A percentile compares a stretch with the other conserved stretches of the same genome.
Conservation (phyloP, 2,113 vertebrate species). For the Apodemus speciosus region DNA sequence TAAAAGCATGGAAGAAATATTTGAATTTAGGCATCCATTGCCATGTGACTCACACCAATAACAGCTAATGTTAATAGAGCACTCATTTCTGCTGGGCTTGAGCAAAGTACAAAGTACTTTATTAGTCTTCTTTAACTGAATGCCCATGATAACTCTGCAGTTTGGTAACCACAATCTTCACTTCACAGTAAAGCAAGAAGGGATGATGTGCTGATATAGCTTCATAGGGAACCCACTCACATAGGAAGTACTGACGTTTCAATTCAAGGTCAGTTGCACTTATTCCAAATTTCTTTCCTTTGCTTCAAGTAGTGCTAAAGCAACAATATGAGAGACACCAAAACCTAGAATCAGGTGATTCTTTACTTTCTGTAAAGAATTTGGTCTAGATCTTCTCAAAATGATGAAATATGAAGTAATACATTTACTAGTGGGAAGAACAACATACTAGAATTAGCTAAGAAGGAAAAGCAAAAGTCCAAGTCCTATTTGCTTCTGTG, state of each 20-base stretch:
- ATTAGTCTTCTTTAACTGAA: constrained; percentile 6
- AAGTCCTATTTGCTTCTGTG: not conserved
- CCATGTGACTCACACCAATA: constrained; percentile 1
- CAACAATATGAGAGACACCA: not conserved
- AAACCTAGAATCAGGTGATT: not conserved
- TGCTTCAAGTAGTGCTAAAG: not conserved
- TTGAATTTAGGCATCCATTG: constrained; percentile 30
- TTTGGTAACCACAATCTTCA: not conserved
- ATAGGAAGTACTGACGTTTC: not conserved
- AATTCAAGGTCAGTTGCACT: not conserved
- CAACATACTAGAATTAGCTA: not conserved
- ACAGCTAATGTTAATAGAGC: not conserved
- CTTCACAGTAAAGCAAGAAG: not conserved
- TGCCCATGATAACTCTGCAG: not conserved
- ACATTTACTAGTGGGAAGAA: constrained; percentile 12
- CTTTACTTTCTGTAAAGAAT: constrained; percentile 18
- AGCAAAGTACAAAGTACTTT: constrained; percentile 25
- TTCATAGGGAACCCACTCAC: not conserved
- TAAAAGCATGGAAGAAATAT: constrained; percentile 10
- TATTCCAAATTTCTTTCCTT: not conserved
- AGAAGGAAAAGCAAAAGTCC: not conserved
- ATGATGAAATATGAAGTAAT: not conserved
- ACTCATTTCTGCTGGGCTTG: not conserved
- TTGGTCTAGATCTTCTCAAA: not conserved
- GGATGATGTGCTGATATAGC: constrained; percentile 2